These are phyloP conservation scores for Cryptus armator DNA, from an alignment of 2,888 invertebrate species.

Conservation along the genomic window DNA sequence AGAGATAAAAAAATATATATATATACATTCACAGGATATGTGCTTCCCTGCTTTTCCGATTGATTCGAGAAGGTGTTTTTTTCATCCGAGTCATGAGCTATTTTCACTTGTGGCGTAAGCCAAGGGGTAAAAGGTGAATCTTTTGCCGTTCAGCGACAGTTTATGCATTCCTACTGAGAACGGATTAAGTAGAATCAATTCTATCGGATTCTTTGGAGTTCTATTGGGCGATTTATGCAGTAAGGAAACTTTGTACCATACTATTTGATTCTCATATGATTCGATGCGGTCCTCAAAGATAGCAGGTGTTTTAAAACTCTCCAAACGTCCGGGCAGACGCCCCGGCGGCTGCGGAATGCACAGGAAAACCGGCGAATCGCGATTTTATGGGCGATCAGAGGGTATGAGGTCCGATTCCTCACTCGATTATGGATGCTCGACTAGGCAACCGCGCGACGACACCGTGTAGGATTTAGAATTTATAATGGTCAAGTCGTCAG, in stretches of 20 bases:
- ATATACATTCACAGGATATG: conserved; percentile 41
- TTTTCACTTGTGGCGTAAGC: neutral
- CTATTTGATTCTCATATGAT: conserved; percentile 28
- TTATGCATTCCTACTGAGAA: too few species aligned
- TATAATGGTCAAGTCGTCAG: conserved; percentile 18
- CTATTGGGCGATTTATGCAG: neutral
- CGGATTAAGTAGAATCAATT: too few species aligned
- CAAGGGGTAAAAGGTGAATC: neutral
- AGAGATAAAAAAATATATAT: neutral
- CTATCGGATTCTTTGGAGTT: too few species aligned
- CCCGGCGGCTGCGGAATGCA: conserved; percentile 63
- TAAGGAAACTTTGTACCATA: neutral
- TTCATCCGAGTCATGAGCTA: neutral
- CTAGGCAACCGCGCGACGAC: neutral
- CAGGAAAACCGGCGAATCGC: conserved; percentile 81
- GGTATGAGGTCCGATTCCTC: conserved; percentile 69
- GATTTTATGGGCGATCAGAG: conserved; percentile 82
- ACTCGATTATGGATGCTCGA: conserved; percentile 42
- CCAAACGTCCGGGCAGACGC: conserved; percentile 63
- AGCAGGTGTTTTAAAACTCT: conserved; percentile 78
- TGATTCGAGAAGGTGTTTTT: conserved; percentile 27
- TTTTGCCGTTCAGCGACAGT: neutral
- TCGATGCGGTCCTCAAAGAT: conserved; percentile 72
- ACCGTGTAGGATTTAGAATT: conserved; percentile 14
- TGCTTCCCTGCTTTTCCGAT: conserved; percentile 36